These are phyloP conservation scores for Catostylus mosaicus DNA, from an alignment of 30 jellyfish, hydroid and myxozoan species.

Conservation along the genomic window DNA sequence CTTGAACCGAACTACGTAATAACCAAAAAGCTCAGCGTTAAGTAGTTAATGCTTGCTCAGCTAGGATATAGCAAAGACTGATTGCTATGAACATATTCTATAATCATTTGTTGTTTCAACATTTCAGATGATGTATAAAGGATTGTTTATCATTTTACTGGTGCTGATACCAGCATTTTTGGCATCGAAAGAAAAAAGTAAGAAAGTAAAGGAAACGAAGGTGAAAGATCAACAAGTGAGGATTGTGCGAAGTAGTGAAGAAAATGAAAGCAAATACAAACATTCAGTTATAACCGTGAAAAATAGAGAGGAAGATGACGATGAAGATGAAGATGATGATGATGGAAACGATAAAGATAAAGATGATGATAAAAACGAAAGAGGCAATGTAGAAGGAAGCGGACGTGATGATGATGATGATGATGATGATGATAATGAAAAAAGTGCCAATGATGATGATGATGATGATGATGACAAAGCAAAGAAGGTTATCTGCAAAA, in stretches of 20 bases:
- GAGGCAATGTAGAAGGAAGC: constrained; percentile 9
- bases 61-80: too few species aligned
- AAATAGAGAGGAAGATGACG: constrained; percentile 26
- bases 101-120: not conserved
- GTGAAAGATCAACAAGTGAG: not conserved
- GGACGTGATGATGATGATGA: constrained; percentile 16
- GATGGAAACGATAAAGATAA: constrained; percentile 16
- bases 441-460: constrained; percentile 19
- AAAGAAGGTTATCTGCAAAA: constrained; percentile 71
- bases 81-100: too few species aligned
- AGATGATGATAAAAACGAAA: constrained; percentile 22
- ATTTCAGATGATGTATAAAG: not conserved
- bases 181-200: not conserved
- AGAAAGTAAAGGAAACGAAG: not conserved
- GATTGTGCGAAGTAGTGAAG: not conserved
- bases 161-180: not conserved
- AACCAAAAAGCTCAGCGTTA: not conserved
- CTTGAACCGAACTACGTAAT: not conserved
- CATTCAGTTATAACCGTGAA: not conserved
- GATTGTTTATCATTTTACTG: not conserved
- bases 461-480: constrained; percentile 36
- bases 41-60: too few species aligned
- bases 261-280: not conserved
- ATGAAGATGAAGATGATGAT: constrained; percentile 22
- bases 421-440: constrained; percentile 1